A percentile compares a stretch with the other conserved stretches of the same genome.
phyloP scores from a whole-genome alignment of 2,113 vertebrate genomes.

The Sinocyclocheilus anshuiensis region DNA sequence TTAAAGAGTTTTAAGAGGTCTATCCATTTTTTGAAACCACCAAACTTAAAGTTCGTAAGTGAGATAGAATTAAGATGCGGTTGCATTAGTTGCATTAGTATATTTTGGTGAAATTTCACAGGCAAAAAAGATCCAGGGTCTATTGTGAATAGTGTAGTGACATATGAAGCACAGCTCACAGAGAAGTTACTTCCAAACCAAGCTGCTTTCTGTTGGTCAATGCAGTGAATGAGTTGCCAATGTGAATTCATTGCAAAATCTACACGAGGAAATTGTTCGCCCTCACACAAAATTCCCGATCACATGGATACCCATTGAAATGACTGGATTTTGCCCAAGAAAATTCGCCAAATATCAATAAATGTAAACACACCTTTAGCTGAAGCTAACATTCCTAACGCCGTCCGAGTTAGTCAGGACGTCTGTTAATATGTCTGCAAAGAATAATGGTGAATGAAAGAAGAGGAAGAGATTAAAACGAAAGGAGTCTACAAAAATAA shows the following conservation, averaged over 20 bases:
- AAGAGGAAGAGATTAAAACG: slow-evolving; percentile 61
- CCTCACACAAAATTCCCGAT: neutral
- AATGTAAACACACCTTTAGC: slow-evolving; percentile 7
- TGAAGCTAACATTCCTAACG: slow-evolving; percentile 57
- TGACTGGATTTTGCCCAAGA: neutral
- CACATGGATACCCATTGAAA: neutral
- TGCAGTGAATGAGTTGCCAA: neutral
- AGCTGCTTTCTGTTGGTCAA: neutral
- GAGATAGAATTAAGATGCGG: slow-evolving; percentile 22
- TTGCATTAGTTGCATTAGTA: neutral
- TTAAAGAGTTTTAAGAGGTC: slow-evolving; percentile 60
- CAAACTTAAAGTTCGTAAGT: slow-evolving; percentile 17
- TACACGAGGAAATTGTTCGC: slow-evolving; percentile 1
- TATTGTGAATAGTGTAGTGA: neutral
- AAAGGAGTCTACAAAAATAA: slow-evolving; percentile 80
- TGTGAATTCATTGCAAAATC: too few relatives aligned
- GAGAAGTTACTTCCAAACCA: neutral
- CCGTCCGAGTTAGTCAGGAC: slow-evolving; percentile 62
- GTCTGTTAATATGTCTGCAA: slow-evolving; percentile 61
- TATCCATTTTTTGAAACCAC: slow-evolving; percentile 58
- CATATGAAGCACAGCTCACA: neutral
- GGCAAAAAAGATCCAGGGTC: neutral
- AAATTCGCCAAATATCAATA: neutral
- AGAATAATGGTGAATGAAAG: slow-evolving; percentile 55
- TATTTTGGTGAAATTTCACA: neutral